These are phyloP conservation scores for Caranx ignobilis DNA, from an alignment of 2,113 vertebrate genomes.

Conservation along the genomic window DNA sequence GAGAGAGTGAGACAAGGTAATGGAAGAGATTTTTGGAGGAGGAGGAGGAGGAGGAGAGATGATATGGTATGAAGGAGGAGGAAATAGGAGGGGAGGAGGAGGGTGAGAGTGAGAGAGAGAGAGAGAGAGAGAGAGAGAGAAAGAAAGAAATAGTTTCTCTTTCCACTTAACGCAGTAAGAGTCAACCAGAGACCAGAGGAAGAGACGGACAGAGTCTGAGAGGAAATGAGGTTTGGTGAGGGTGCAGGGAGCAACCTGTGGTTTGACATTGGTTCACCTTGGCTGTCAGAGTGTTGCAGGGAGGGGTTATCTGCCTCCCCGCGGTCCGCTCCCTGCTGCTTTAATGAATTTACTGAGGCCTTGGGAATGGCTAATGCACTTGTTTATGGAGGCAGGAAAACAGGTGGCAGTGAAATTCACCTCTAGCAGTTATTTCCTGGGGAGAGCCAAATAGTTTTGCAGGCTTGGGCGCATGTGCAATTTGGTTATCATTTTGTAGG, in stretches of 20 bases:
- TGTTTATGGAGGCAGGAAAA: conserved; percentile 56
- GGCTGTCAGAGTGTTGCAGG: conserved; percentile 53
- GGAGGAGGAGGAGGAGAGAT: not conserved
- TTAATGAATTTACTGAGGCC: conserved; percentile 66
- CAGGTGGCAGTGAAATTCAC: conserved; percentile 51
- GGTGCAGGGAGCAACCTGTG: conserved; percentile 59
- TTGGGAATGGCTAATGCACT: conserved; percentile 60
- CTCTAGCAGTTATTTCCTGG: conserved; percentile 45
- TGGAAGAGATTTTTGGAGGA: conserved; percentile 32
- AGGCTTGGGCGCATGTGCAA: conserved; percentile 10
- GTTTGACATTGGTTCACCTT: conserved; percentile 74
- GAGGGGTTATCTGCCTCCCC: conserved; percentile 54
- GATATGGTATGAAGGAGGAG: not conserved
- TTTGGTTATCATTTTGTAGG: not conserved
- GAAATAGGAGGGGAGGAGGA: not conserved
- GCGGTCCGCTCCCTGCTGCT: conserved; percentile 51
- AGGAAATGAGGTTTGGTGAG: conserved; percentile 52
- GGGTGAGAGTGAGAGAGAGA: not conserved
- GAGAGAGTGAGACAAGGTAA: conserved; percentile 26
- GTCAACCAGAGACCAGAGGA: not conserved
- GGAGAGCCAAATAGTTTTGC: conserved; percentile 37
- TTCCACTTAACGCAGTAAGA: conserved; percentile 41
- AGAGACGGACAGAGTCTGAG: conserved; percentile 25
- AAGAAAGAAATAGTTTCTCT: not conserved
- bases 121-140: no score